Conservation (phyloP, 2,888 invertebrate genomes). For the Aporophyla lueneburgensis region DNA sequence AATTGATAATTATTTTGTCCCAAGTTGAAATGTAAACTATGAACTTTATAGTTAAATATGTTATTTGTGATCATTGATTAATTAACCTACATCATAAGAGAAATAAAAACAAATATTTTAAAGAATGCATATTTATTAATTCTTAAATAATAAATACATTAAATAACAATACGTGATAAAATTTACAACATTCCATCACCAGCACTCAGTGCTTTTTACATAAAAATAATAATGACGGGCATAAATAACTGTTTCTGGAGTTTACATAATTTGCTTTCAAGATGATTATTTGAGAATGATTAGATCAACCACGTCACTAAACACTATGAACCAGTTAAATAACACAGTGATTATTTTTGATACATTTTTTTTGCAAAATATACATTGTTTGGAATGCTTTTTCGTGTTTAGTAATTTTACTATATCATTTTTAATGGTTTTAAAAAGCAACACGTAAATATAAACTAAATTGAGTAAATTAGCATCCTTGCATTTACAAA, state of each 20-base stretch:
- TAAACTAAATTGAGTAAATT: constrained; percentile 35
- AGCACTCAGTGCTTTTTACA: constrained; percentile 65
- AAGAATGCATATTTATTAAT: constrained; percentile 86
- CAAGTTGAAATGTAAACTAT: not conserved
- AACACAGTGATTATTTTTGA: constrained; percentile 47
- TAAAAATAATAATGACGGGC: constrained; percentile 56
- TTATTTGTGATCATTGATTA: not conserved
- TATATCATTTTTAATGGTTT: constrained; percentile 12
- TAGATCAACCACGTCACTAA: constrained; percentile 42
- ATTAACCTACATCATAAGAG: not conserved
- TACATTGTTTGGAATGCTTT: constrained; percentile 68
- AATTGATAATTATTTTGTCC: not conserved
- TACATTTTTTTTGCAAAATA: constrained; percentile 61
- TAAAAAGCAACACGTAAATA: constrained; percentile 13
- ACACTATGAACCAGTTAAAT: constrained; percentile 35
- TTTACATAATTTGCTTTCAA: constrained; percentile 37
- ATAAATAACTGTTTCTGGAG: constrained; percentile 48
- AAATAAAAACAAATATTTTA: constrained; percentile 63
- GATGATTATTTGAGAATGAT: constrained; percentile 24
- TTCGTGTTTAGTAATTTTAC: constrained; percentile 41
- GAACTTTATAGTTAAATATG: not conserved
- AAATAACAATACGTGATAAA: constrained; percentile 81
- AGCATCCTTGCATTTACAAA: constrained; percentile 2
- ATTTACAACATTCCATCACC: constrained; percentile 87
- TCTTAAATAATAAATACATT: constrained; percentile 87